Base-by-base conservation (phyloP, 2,797 vertebrate species). In the Picus viridis region DNA sequence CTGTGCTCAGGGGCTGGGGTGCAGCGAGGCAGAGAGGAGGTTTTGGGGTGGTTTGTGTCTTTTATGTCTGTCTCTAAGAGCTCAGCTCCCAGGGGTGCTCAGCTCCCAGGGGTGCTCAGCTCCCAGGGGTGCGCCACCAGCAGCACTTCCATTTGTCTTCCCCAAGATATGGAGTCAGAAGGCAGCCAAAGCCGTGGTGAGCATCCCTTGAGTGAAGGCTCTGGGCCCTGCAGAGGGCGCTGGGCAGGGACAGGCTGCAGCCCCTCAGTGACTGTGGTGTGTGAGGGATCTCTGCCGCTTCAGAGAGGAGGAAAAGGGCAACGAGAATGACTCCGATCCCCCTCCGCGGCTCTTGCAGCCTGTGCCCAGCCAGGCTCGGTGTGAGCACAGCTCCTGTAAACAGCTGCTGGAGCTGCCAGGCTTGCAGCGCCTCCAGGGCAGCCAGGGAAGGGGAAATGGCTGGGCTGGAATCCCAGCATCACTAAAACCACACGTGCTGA, bases 141-240 rank as follows among this genome's bases (percentile, higher is more conserved):
- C 49, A 59, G 67, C 2, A 1, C 22, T 73, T 47, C 0, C 0
- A 7, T 32, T 81, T 7, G 2, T n/a, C 22, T 18, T 7, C 1
- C 19, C 23, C 17, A 5, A 2, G n/a, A 26, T 7, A 6, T 0
- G 51, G 36, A 6, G 56, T 1, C 4, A 16, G 63, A 29, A 30
- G 7, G 26, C 30, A 11, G 13, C 22, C 65, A 43, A 12, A n/a
- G n/a, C n/a, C n/a, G n/a, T n/a, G n/a, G n/a, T n/a, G n/a, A 76
- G 16, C 68, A 14, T 47, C 62, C 64, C 76, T 20, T 51, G 88
- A 62, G 80, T 22, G 53, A 83, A 51, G 76, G n/a, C 49, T 30
- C n/a, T 24, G 62, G 59, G 43, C n/a, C 2, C 1, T 9, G 2
- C 61, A 20, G 64, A 51, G 59, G 70, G 70, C 29, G 59, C 49